Base-by-base conservation (phyloP, 1,140 invertebrate genomes). In the Zaprionus gabonicus region DNA sequence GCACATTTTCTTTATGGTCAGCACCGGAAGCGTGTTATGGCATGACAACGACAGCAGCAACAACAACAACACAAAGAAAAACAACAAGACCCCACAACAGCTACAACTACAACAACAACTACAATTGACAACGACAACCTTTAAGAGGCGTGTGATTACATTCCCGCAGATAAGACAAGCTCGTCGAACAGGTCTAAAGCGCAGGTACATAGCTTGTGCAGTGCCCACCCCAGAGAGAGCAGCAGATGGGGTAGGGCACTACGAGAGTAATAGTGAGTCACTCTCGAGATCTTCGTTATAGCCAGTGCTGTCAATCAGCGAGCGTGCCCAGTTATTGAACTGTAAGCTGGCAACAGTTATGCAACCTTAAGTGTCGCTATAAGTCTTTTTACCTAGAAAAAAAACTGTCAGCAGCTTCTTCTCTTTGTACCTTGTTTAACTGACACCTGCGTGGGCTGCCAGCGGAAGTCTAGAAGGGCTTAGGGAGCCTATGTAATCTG, bases 401-500 rank as follows among this genome's bases (percentile, higher is more conserved):
- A 15, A n/a, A 7, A 44, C 41, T 46, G 41, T 46, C 41, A 7
- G 7, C 41, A 20, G 46, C 46, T 27, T 44, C 4, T 20, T 67
- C 73, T 70, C 69, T 75, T 86, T 86, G n/a, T 23, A 2, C 62
- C 36, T n/a, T 51, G 34, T 36, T 31, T 34, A 44, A 6, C 25
- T 55, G 36, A 56, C 62, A 51, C 46, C 56, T 62, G 67, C 64
- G 66, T 78, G 71, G 78, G 81, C 27, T 23, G 20, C 7, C 57
- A 41, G 36, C 17, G 69, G 9, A 17, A 51, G 58, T 60, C 25
- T 46, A 46, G 13, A 38, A 46, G 13, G 23, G 41, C 78, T 38
- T 23, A 20, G 31, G 57, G 7, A 49, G n/a, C 36, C 25, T 36
- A n/a, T 53, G 68, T 85, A 79, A 86, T 86, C 70, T 76, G 82